Conservation (phyloP, 2,888 invertebrate species). For the Chloromyia formosa region DNA sequence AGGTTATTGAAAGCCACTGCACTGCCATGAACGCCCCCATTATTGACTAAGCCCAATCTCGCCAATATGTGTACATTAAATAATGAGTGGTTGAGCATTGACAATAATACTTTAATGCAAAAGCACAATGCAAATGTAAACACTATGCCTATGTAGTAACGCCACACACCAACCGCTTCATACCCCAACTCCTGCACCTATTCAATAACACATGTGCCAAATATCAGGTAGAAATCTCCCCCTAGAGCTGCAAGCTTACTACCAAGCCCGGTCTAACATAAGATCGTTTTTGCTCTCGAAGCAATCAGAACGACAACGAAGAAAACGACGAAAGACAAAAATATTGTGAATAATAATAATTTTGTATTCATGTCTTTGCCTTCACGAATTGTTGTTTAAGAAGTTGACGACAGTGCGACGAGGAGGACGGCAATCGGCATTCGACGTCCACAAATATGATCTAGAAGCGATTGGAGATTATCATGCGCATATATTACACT, state of each 20-base stretch:
- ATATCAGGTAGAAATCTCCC: background rate
- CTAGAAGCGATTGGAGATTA: constrained; percentile 14
- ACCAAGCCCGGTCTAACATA: background rate
- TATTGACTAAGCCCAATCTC: too few species aligned
- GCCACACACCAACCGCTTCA: background rate
- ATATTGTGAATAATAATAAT: constrained; percentile 31
- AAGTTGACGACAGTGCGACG: background rate
- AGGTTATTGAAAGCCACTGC: too few species aligned
- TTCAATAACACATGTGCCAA: background rate
- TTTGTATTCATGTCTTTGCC: constrained; percentile 31
- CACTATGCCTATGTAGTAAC: background rate
- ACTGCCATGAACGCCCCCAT: too few species aligned
- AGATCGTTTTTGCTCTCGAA: background rate
- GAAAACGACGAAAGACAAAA: background rate
- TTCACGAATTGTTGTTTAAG: constrained; percentile 6
- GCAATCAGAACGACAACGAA: background rate
- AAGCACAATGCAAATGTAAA: background rate
- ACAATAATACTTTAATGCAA: too few species aligned
- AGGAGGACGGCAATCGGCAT: too few species aligned
- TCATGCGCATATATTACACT: constrained; percentile 24
- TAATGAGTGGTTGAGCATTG: background rate
- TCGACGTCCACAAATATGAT: constrained; percentile 12
- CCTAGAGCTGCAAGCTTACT: background rate
- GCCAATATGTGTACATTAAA: too few species aligned
- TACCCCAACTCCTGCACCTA: constrained; percentile 5